Evolutionary conservation across 2,113 vertebrate genomes (phyloP), one percentile per base, ranked within the genome.

Genomic region (Xyrauchen texanus): DNA sequence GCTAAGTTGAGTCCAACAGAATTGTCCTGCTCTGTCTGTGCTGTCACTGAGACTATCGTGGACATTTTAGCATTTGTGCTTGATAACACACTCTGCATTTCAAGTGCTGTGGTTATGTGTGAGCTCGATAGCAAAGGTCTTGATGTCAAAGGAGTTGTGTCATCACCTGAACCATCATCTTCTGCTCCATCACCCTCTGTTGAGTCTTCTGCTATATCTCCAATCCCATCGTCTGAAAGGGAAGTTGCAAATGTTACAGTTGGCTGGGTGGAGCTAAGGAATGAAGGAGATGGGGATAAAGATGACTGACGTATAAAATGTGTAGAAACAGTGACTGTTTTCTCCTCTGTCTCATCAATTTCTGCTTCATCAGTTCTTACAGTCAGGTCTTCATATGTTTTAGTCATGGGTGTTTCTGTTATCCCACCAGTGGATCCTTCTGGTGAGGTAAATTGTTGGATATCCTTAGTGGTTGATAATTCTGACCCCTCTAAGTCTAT

Each of bases 341-440:
- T 62, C 49, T 16, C 75, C 63, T 8, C 67, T 42, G 55, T 58
- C n/a, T 88, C 83, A 72, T 82, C 76, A 51, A 47, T 83, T 82
- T 92, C 89, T 60, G 84, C 80, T 58, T 91, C 88, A 76, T 90
- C 89, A 53, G 89, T 90, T 55, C 70, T 67, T 11, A 84, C 79
- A 67, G 16, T 44, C 21, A 34, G 21, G 64, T 82, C 75, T 44
- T 80, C 49, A 72, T 51, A 80, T 63, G 69, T 8, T 73, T 57
- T 60, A 42, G 8, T 78, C 85, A 77, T 76, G 75, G 15, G 62
- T 80, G 57, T 84, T 72, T 71, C 67, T 60, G 42, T 55, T 10
- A 49, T 49, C 44, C 60, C 68, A 15, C 68, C 61, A 46, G 52
- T 57, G 65, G 80, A 82, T 21, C 68, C 75, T 76, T 70, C 81